Conservation (phyloP, 2,888 invertebrate species). For the Rutpela maculata region DNA sequence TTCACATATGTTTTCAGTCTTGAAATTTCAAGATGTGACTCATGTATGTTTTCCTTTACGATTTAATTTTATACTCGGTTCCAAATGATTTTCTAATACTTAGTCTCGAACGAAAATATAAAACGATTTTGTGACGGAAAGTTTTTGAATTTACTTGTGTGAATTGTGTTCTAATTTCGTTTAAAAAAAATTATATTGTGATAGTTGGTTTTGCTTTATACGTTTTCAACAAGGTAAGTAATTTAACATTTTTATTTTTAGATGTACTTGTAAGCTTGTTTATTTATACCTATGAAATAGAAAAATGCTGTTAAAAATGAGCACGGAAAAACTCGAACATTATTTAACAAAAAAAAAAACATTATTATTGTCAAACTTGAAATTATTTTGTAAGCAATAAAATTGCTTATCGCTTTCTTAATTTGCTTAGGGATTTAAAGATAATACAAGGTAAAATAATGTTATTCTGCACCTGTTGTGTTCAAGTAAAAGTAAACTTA, state of each 20-base stretch:
- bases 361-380: not conserved
- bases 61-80: not conserved
- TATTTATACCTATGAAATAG: not conserved
- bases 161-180: conserved; percentile 22
- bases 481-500: not conserved
- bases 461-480: conserved; percentile 7
- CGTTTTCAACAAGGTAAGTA: not conserved
- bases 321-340: not conserved
- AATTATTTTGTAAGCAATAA: not conserved
- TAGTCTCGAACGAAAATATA: not conserved
- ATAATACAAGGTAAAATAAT: not conserved
- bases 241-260: not conserved
- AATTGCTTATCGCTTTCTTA: not conserved
- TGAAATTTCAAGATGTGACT: conserved; percentile 49
- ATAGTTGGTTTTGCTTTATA: not conserved
- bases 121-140: not conserved
- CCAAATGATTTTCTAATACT: conserved; percentile 1
- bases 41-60: conserved; percentile 31
- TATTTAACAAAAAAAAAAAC: not conserved
- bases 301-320: not conserved
- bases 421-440: not conserved
- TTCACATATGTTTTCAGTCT: conserved; percentile 43
- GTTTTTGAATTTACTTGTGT: conserved; percentile 3
- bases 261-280: not conserved
- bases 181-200: conserved; percentile 1